Base-by-base conservation (phyloP, 2,797 vertebrate species). In the Acomys russatus region DNA sequence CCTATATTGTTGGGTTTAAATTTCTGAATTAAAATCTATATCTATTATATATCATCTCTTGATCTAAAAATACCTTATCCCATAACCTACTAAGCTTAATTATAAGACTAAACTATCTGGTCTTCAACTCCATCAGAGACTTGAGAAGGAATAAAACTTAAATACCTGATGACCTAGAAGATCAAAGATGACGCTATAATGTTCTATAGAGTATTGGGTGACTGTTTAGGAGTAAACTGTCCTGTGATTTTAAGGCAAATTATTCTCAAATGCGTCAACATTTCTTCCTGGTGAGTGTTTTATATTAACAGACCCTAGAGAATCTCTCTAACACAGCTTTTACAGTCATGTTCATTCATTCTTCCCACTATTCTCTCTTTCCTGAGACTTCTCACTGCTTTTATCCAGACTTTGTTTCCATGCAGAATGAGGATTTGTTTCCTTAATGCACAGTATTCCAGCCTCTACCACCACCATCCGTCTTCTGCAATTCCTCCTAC, bases 371-470 rank as follows among this genome's bases (percentile, higher is more conserved):
- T 8, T 68, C 33, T 11, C 15, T 68, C 6, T 87, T 17, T 10
- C 6, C 3, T 51, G 33, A 51, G 59, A 28, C 23, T 44, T 90
- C 10, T 59, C 25, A 11, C 9, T 54, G 25, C 22, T 68, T 76
- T 54, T 30, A 78, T 70, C 70, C 71, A 30, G 33, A 18, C 9
- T 83, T 63, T 74, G 11, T 61, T 44, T n/a, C 35, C 54, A 9
- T 44, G 54, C 5, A 6, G 2, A 2, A 15, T 1, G 5, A 70
- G 8, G 11, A n/a, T 0, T 18, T 74, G 10, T 18, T 20, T 44
- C 1, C 3, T 30, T 25, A 30, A 1, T 78, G 10, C 49, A 63
- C 12, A 68, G 9, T 6, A 51, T 44, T 28, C n/a, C 22, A 35
- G 22, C n/a, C 23, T 54, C 56, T 64, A 54, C 18, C 22, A 4